Evolutionary conservation across 1,140 invertebrate species (phyloP), one percentile per base, ranked within the genome.

Genomic region (Caenorhabditis latens): DNA sequence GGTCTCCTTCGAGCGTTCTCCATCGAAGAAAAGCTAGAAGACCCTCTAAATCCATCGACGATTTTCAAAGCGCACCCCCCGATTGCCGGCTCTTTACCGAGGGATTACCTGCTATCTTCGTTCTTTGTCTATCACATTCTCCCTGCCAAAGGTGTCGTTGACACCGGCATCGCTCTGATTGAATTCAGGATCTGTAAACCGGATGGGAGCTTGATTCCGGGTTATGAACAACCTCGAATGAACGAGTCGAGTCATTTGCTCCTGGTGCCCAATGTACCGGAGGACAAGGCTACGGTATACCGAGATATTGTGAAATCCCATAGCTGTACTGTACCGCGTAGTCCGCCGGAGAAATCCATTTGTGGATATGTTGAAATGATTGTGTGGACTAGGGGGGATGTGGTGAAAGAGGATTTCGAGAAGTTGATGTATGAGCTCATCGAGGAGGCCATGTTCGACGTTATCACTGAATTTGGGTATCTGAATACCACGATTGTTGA

Each of bases 301-400:
- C 16, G 71, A 11, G 71, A 79, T 24, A 79, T 79, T n/a, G 53
- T 79, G 4, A 79, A 79, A 79, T 79, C 71, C 4, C 71, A 79
- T 24, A 24, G 11, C 4, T 19, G 24, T 32, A 13, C n/a, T n/a
- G 9, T 6, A 11, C 71, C 46, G 7, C 50, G 50, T 14, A 79
- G 53, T 5, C 61, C 61, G 5, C n/a, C n/a, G 8, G 71, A 79
- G 14, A 79, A 79, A 50, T 24, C 43, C 4, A 50, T 79, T 24
- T 79, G 71, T 79, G 71, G 46, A 24, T 53, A 50, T 21, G 2
- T 79, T 14, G 71, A 79, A 50, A 79, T 79, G 71, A 79, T 79
- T 24, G 71, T 79, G 9, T 53, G 46, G 46, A 50, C 46, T 21
- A 79, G 24, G 53, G 71, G 71, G 32, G 71, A 50, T n/a, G 71